These are phyloP conservation scores for Discoglossus pictus DNA, from an alignment of 2,797 vertebrate genomes.

Conservation along the genomic window DNA sequence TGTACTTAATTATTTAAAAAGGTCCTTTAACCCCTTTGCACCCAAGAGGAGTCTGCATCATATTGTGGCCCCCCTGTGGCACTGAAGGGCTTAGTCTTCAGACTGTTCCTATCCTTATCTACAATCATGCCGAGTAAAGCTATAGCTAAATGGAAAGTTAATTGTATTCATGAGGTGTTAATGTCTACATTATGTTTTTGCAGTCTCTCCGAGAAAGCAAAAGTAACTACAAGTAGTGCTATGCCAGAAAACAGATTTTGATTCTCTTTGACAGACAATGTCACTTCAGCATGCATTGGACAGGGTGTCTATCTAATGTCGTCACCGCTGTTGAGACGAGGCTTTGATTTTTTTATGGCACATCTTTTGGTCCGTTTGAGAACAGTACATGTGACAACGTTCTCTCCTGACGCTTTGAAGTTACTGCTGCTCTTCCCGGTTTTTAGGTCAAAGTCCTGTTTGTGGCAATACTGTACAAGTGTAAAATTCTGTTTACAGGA, in stretches of 20 bases:
- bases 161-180: slow-evolving; percentile 81
- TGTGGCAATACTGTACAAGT: slow-evolving; percentile 86
- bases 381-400: slow-evolving; percentile 74
- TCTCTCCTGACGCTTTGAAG: slow-evolving; percentile 81
- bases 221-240: slow-evolving; percentile 87
- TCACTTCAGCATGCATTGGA: slow-evolving; percentile 88
- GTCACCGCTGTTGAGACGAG: slow-evolving; percentile 78
- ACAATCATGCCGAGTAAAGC: slow-evolving; percentile 88
- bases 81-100: slow-evolving; percentile 57
- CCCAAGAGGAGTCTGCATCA: slow-evolving; percentile 4
- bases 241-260: slow-evolving; percentile 73
- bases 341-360: slow-evolving; percentile 84
- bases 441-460: slow-evolving; percentile 77
- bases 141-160: slow-evolving; percentile 83
- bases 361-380: slow-evolving; percentile 88
- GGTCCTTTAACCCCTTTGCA: slow-evolving; percentile 68
- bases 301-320: slow-evolving; percentile 80
- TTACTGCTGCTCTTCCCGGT: slow-evolving; percentile 78
- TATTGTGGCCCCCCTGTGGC: slow-evolving; percentile 1
- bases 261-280: slow-evolving; percentile 76
- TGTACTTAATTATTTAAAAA: slow-evolving; percentile 77
- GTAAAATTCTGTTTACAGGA: slow-evolving; percentile 85
- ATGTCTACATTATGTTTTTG: slow-evolving; percentile 79
- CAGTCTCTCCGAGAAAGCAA: slow-evolving; percentile 83
- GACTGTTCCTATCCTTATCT: slow-evolving; percentile 82